Percentiles rank a stretch among this genome's conserved stretches.
Conservation (phyloP, 2,113 vertebrate species). For the Dromaius novaehollandiae region DNA sequence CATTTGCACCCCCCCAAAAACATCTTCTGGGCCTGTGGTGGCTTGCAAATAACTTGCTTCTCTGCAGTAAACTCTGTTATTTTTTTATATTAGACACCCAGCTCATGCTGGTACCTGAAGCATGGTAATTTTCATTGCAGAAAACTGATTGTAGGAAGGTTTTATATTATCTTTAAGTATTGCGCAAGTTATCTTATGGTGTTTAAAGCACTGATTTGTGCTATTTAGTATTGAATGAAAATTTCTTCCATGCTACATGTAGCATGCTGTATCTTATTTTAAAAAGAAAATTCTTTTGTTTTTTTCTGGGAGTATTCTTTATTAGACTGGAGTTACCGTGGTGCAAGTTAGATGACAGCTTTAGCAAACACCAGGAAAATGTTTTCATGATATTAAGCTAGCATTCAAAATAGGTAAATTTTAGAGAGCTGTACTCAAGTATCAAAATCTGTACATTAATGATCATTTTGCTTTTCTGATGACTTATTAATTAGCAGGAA, state of each 20-base stretch:
- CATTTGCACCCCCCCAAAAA: background rate
- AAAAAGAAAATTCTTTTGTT: background rate
- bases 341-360: background rate
- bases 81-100: background rate
- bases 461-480: background rate
- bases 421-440: background rate
- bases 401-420: background rate
- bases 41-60: background rate
- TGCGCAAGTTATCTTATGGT: background rate
- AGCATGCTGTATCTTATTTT: background rate
- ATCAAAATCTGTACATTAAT: background rate
- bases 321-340: background rate
- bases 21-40: fast-evolving
- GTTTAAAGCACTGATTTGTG: background rate
- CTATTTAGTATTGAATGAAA: background rate
- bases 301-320: background rate
- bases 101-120: background rate
- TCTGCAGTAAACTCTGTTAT: background rate
- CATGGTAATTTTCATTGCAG: background rate
- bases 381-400: background rate
- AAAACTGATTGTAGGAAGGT: background rate
- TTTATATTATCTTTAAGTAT: background rate
- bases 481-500: background rate
- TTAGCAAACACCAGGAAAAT: background rate
- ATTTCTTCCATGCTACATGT: background rate